phyloP scores from a whole-genome alignment of 2,888 invertebrate species.

The Chromoteleia sp. region DNA sequence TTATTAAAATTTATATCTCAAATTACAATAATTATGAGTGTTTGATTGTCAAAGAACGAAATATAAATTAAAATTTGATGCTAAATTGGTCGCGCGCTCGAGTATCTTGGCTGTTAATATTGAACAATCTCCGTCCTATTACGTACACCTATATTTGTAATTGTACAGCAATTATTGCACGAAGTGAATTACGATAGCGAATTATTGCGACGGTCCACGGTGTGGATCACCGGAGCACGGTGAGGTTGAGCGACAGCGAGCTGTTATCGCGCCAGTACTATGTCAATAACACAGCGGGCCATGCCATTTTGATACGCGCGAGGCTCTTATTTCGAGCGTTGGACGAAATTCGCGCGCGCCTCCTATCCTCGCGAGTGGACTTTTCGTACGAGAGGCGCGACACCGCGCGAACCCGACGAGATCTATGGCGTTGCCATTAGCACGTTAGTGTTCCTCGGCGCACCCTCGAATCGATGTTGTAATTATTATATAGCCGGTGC shows the following conservation, averaged over 20 bases:
- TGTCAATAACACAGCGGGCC: slow-evolving; percentile 37
- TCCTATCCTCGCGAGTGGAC: too few relatives aligned
- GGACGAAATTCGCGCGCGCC: too few relatives aligned
- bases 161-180: slow-evolving; percentile 73
- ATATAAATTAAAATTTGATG: too few relatives aligned
- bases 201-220: slow-evolving; percentile 76
- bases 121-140: slow-evolving; percentile 2
- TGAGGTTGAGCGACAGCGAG: slow-evolving; percentile 60
- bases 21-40: too few relatives aligned
- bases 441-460: slow-evolving; percentile 33
- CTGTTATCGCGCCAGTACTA: slow-evolving; percentile 60
- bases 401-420: too few relatives aligned
- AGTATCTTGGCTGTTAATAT: background rate
- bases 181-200: slow-evolving; percentile 72
- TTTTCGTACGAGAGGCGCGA: too few relatives aligned
- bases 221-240: slow-evolving; percentile 67
- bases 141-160: slow-evolving; percentile 61
- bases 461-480: slow-evolving; percentile 43
- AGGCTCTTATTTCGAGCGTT: too few relatives aligned
- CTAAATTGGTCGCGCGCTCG: background rate
- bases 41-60: too few relatives aligned
- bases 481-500: slow-evolving; percentile 40
- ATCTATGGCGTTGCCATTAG: too few relatives aligned
- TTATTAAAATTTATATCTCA: too few relatives aligned
- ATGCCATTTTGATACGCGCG: background rate